Base-by-base conservation (phyloP, 2,113 vertebrate genomes). In the Rhynchomys soricoides region DNA sequence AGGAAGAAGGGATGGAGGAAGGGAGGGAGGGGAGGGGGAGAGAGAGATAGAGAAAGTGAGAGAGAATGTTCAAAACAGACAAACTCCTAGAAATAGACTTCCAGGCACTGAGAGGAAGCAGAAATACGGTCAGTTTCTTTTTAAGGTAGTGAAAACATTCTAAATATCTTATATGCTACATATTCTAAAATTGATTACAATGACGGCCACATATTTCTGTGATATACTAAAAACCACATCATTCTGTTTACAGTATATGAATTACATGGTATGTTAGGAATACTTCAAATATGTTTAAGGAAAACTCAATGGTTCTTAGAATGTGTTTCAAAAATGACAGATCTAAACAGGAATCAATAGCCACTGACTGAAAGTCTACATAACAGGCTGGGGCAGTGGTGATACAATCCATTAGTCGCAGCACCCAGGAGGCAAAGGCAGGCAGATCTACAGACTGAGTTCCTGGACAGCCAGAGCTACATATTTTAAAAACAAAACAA, bases 321-420 rank as follows among this genome's bases (percentile, higher is more conserved):
- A 92, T 89, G 62, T 89, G 17, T 70, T 96, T 94, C 75, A 75
- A 91, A 75, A 88, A 83, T 78, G 59, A 89, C 43, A 89, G 1
- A 74, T 52, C 74, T 92, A 75, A 62, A 57, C n/a, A 59, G 59
- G 82, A 66, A 70, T 40, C 31, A 8, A 15, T 64, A 17, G n/a
- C 64, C 68, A 89, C 11, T 21, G 55, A 82, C 0, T 83, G 19
- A 70, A 93, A 59, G 62, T 75, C 48, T 78, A 55, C 59, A 45
- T 29, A 83, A 59, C 11, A 92, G 12, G 31, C 31, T 13, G 12
- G 29, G 26, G 66, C 66, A 68, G 31, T 68, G 66, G 11, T 31
- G 66, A 31, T 31, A 4, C 66, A 68, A 1, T 5, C 66, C 66
- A 34, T 68, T 68, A 68, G 37, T 37, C 31, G 31, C 66, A 68